phyloP scores from a whole-genome alignment of 2,888 invertebrate species.

The Muscina levida region DNA sequence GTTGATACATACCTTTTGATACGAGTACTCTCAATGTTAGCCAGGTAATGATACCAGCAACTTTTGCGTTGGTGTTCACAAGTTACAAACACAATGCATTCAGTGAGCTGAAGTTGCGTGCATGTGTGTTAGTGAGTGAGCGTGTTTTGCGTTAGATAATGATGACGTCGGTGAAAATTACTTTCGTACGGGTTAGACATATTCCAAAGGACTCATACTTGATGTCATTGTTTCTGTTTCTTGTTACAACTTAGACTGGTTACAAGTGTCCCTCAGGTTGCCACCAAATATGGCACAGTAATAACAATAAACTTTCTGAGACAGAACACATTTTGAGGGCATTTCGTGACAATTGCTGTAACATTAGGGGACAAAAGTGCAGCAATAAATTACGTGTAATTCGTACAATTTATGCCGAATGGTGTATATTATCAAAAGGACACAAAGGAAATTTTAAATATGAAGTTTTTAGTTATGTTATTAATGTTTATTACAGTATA shows the following conservation, averaged over 20 bases:
- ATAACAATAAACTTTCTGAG: constrained; percentile 33
- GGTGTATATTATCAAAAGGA: too few species aligned
- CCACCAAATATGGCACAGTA: constrained; percentile 32
- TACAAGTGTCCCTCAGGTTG: constrained; percentile 30
- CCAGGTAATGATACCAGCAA: constrained; percentile 7
- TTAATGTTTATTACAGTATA: too few species aligned
- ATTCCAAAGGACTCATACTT: background rate
- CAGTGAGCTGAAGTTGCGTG: background rate
- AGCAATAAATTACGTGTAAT: too few species aligned
- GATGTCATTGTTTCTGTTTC: constrained; percentile 19
- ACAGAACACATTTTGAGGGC: constrained; percentile 4
- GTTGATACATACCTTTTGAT: too few species aligned
- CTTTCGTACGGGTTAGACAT: background rate
- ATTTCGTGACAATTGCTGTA: background rate
- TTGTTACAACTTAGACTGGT: constrained; percentile 4
- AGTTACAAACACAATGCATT: too few species aligned
- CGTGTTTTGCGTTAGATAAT: constrained; percentile 28
- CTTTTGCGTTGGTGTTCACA: background rate
- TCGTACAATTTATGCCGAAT: background rate
- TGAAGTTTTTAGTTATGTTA: too few species aligned
- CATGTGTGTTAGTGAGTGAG: background rate
- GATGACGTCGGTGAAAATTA: constrained; percentile 24
- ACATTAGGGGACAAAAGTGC: constrained; percentile 1
- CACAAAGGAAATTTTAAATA: too few species aligned
- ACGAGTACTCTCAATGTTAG: too few species aligned